Evolutionary conservation across 2,113 vertebrate genomes (phyloP).

Genomic region (Lasiurus cinereus): DNA sequence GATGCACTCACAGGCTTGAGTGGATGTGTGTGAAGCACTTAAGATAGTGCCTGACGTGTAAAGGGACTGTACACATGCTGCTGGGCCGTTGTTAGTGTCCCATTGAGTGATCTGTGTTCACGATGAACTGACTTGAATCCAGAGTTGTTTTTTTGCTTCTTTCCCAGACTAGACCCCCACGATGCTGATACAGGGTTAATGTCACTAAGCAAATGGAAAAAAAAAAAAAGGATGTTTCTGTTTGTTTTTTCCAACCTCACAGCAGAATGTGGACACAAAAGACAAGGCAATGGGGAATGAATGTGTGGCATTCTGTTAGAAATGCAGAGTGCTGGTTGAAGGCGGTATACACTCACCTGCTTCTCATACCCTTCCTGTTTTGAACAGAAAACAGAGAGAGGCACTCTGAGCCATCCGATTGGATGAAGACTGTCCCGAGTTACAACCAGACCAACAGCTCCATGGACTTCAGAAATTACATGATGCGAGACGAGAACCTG

Average conservation of each 20-base stretch:
- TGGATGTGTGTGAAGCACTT: not conserved
- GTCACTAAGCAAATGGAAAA: not conserved
- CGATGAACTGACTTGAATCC: not conserved
- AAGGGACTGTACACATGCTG: not conserved
- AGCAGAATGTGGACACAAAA: constrained; percentile 3
- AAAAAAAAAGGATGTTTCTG: not conserved
- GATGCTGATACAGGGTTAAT: not conserved
- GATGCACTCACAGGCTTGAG: not conserved
- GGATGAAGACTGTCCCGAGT: constrained; percentile 96
- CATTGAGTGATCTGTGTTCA: too few relatives aligned
- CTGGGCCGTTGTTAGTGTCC: too few relatives aligned
- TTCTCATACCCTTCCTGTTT: constrained; percentile 75
- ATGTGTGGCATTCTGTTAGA: constrained; percentile 67
- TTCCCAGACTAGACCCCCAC: not conserved
- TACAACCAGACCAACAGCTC: constrained; percentile 95
- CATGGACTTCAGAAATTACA: constrained; percentile 93
- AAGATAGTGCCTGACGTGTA: not conserved
- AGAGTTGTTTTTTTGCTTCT: not conserved
- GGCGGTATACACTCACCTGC: constrained; percentile 72
- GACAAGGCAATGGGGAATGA: constrained; percentile 63
- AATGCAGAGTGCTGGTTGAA: constrained; percentile 77
- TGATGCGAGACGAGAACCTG: constrained; percentile 94
- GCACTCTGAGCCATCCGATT: constrained; percentile 92
- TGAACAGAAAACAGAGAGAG: constrained; percentile 92
- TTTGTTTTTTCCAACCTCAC: not conserved